Percentiles rank a stretch among this genome's conserved stretches.
Evolutionary conservation across 1,140 invertebrate species (phyloP).

Genomic region (Asbolus verrucosus): DNA sequence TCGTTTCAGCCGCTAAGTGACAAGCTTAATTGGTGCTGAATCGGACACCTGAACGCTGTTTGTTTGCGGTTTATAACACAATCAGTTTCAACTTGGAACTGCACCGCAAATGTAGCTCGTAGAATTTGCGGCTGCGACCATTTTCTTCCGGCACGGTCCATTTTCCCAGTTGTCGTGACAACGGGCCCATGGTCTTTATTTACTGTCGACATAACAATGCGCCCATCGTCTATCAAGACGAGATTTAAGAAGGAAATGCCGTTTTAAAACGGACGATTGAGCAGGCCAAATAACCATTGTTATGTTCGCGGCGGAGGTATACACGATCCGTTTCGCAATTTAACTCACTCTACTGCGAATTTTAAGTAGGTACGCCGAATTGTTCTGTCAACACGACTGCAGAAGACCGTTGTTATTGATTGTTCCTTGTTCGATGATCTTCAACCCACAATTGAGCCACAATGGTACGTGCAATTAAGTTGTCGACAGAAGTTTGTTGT

Average conservation of each 20-base stretch:
- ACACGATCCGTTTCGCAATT: slow-evolving; percentile 49
- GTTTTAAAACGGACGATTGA: slow-evolving; percentile 54
- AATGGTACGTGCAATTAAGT: slow-evolving; percentile 36
- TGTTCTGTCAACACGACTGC: slow-evolving; percentile 49
- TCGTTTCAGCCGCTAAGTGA: slow-evolving; percentile 10
- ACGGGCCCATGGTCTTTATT: slow-evolving; percentile 25
- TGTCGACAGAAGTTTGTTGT: slow-evolving; percentile 7
- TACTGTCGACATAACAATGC: slow-evolving; percentile 28
- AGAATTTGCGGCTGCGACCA: slow-evolving; percentile 10
- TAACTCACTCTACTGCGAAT: slow-evolving; percentile 51
- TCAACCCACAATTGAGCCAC: slow-evolving; percentile 15
- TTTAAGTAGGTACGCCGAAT: slow-evolving; percentile 51
- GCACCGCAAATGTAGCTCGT: too few species aligned
- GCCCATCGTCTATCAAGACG: slow-evolving; percentile 44
- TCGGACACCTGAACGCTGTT: slow-evolving; percentile 30
- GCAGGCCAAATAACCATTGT: slow-evolving; percentile 55
- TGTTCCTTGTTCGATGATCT: slow-evolving; percentile 44
- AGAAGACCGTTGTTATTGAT: slow-evolving; percentile 49
- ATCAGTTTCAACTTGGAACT: too few species aligned
- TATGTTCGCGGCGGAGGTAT: slow-evolving; percentile 45
- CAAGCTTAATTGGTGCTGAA: slow-evolving; percentile 27
- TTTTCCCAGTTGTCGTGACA: not conserved
- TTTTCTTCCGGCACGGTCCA: slow-evolving; percentile 4
- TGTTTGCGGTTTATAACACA: slow-evolving; percentile 34
- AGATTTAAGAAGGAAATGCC: slow-evolving; percentile 56